phyloP scores from a whole-genome alignment of 2,113 vertebrate species.

The Salvelinus namaycush region DNA sequence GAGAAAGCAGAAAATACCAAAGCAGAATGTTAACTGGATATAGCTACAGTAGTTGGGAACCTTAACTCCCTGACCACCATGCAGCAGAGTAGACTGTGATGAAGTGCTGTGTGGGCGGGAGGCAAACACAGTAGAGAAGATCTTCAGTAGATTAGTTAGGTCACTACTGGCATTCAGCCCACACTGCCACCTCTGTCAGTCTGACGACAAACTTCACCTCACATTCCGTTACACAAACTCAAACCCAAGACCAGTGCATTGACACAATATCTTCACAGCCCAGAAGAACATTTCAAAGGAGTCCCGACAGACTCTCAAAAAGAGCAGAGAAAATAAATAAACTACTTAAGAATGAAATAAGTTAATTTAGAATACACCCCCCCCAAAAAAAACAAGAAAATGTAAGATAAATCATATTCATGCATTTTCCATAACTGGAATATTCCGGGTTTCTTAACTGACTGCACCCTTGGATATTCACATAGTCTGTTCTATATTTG shows the following conservation, averaged over 20 bases:
- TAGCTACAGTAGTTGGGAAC: slow-evolving; percentile 47
- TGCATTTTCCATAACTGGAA: slow-evolving; percentile 92
- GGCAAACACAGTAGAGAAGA: no score
- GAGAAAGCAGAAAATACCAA: not conserved
- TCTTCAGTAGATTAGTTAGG: slow-evolving; percentile 61
- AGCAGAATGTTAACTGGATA: not conserved
- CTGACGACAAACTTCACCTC: slow-evolving; percentile 2
- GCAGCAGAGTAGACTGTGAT: slow-evolving; percentile 52
- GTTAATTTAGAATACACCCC: slow-evolving; percentile 54
- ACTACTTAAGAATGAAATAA: slow-evolving; percentile 45
- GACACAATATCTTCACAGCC: slow-evolving; percentile 71
- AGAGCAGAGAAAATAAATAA: slow-evolving; percentile 2
- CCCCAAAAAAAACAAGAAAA: slow-evolving; percentile 55
- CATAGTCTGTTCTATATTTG: slow-evolving; percentile 88
- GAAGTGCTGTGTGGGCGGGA: slow-evolving; percentile 61
- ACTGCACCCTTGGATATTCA: slow-evolving; percentile 90
- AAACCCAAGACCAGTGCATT: slow-evolving; percentile 75
- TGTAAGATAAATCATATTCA: slow-evolving; percentile 74
- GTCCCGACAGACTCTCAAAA: slow-evolving; percentile 50
- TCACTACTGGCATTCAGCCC: slow-evolving; percentile 63
- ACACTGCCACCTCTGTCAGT: slow-evolving; percentile 17
- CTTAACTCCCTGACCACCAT: slow-evolving; percentile 13
- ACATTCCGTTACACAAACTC: slow-evolving; percentile 4
- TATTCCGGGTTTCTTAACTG: slow-evolving; percentile 87
- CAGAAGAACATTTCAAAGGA: slow-evolving; percentile 55